phyloP scores from a whole-genome alignment of 2,797 vertebrate genomes.

The Mastacembelus armatus region DNA sequence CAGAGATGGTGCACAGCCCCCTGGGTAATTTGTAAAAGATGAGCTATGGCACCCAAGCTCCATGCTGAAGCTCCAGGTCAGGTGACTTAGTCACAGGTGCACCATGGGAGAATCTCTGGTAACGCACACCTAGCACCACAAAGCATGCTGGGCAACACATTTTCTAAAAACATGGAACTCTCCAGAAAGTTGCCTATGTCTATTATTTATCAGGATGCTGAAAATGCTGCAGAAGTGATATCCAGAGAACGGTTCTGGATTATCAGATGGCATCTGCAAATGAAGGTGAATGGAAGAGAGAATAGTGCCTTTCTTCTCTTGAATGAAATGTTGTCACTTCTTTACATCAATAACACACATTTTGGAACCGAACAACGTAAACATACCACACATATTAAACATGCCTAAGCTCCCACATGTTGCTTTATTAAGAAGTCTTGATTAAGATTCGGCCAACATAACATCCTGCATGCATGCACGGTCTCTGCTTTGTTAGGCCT shows the following conservation, averaged over 20 bases:
- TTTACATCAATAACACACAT: slow-evolving; percentile 6
- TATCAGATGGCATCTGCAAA: slow-evolving; percentile 10
- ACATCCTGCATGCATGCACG: slow-evolving; percentile 71
- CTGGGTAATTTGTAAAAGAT: slow-evolving; percentile 85
- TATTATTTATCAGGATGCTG: slow-evolving; percentile 44
- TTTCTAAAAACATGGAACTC: slow-evolving; percentile 45
- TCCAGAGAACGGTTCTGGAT: not conserved
- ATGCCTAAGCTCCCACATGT: slow-evolving; percentile 57
- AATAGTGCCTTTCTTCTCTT: slow-evolving; percentile 1
- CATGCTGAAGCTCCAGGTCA: slow-evolving; percentile 80
- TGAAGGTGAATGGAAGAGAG: slow-evolving; percentile 10
- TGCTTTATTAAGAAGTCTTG: slow-evolving; percentile 75
- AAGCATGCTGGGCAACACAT: slow-evolving; percentile 27
- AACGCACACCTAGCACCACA: slow-evolving; percentile 36
- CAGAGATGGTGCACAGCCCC: slow-evolving; percentile 81
- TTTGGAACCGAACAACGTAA: slow-evolving; percentile 35
- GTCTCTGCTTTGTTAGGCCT: slow-evolving; percentile 81
- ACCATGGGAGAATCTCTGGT: slow-evolving; percentile 53
- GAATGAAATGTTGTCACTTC: slow-evolving; percentile 12
- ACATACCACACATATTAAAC: slow-evolving; percentile 35
- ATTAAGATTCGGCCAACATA: slow-evolving; percentile 80
- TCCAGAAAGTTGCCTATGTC: slow-evolving; percentile 22
- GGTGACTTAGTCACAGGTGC: slow-evolving; percentile 73
- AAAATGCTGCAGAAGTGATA: slow-evolving; percentile 12
- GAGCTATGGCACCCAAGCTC: slow-evolving; percentile 81